Evolutionary conservation across 2,113 vertebrate species (phyloP).

Genomic region (Cyanocitta stelleri): DNA sequence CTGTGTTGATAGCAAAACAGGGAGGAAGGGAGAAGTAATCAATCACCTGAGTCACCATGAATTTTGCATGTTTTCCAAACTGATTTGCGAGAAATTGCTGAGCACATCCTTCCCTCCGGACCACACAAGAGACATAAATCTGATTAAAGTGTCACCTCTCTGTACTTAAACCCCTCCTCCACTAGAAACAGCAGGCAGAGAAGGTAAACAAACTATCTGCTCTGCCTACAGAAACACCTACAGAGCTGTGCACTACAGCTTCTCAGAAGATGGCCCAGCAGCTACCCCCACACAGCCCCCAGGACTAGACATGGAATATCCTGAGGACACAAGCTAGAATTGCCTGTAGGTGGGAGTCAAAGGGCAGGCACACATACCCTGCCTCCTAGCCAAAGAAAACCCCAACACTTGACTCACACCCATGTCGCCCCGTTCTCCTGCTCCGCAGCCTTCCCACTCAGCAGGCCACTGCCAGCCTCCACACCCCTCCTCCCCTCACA

Average conservation of each 20-base stretch:
- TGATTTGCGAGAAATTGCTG: neutral
- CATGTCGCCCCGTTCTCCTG: fast-evolving
- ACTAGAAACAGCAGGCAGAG: neutral
- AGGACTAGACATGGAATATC: neutral
- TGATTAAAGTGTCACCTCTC: neutral
- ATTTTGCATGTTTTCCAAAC: neutral
- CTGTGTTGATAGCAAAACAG: neutral
- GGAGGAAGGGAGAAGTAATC: neutral
- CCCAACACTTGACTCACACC: fast-evolving
- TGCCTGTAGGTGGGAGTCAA: fast-evolving
- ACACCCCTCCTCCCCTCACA: neutral
- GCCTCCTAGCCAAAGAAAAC: neutral
- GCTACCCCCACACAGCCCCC: neutral
- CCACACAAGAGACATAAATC: neutral
- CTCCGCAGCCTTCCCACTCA: fast-evolving
- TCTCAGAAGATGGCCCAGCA: neutral
- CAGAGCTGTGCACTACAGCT: neutral
- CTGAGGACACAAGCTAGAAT: neutral
- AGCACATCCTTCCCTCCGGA: neutral
- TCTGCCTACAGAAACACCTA: neutral
- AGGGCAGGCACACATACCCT: neutral
- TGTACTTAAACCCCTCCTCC: neutral
- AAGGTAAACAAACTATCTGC: neutral
- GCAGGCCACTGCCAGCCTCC: neutral
- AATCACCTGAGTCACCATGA: neutral